phyloP scores from a whole-genome alignment of 2,113 vertebrate species.

The Balaeniceps rex region DNA sequence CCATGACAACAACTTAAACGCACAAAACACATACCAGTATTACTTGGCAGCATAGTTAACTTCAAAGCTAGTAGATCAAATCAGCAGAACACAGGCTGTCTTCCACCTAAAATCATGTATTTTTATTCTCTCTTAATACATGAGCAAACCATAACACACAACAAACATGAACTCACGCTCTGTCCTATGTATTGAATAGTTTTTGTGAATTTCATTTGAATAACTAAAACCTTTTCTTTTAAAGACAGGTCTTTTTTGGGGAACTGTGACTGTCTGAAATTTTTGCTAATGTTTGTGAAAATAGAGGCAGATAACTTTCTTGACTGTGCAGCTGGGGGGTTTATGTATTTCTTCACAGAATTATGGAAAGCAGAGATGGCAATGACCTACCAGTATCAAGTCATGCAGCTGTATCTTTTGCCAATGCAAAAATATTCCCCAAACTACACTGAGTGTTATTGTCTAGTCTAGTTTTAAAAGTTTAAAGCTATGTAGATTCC shows the following conservation, averaged over 20 bases:
- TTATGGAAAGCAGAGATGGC: background rate
- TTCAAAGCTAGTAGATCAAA: background rate
- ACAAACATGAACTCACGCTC: background rate
- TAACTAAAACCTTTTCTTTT: background rate
- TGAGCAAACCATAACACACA: background rate
- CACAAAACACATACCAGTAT: background rate
- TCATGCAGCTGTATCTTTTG: background rate
- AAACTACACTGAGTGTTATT: conserved; percentile 36
- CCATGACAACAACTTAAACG: background rate
- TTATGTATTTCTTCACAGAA: background rate
- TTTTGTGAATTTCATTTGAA: background rate
- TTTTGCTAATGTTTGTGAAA: background rate
- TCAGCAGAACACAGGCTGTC: background rate
- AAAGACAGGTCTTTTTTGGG: background rate
- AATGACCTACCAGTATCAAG: background rate
- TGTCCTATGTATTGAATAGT: background rate
- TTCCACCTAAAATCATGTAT: background rate
- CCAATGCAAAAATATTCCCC: conserved; percentile 24
- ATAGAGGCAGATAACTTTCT: background rate
- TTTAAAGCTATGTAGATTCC: conserved; percentile 46
- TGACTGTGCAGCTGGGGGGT: background rate
- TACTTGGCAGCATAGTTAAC: background rate
- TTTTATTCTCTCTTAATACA: background rate
- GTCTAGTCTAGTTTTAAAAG: conserved; percentile 60
- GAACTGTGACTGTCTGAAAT: background rate